These are phyloP conservation scores for Polyommatus iphigenia DNA, from an alignment of 2,888 invertebrate species.

Conservation along the genomic window DNA sequence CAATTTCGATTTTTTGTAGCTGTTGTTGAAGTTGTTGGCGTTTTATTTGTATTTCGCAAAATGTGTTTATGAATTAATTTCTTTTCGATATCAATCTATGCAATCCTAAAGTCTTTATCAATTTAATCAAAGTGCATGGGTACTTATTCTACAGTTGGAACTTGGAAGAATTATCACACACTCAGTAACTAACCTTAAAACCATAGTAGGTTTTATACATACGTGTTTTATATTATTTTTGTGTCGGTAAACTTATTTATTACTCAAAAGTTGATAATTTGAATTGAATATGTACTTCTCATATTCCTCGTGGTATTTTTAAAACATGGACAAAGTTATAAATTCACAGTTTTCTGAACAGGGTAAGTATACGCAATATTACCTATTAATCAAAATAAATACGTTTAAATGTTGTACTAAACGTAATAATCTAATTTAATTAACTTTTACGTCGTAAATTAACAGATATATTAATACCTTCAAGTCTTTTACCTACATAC, in stretches of 20 bases:
- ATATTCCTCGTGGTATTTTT: not conserved
- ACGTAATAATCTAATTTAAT: not conserved
- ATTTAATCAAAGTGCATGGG: not conserved
- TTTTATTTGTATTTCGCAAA: not conserved
- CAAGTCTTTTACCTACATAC: not conserved
- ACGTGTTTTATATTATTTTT: not conserved
- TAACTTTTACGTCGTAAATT: not conserved
- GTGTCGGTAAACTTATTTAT: not conserved
- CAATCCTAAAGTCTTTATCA: not conserved
- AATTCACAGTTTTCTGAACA: not conserved
- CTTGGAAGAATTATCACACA: not conserved
- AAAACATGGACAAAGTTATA: conserved; percentile 12
- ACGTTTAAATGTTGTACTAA: not conserved
- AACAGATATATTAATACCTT: not conserved
- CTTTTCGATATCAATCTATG: not conserved
- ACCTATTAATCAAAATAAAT: not conserved
- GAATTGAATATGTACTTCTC: not conserved
- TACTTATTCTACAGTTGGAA: not conserved
- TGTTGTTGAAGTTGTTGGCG: not conserved
- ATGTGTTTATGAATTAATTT: not conserved
- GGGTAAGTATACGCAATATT: not conserved
- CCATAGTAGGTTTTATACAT: not conserved
- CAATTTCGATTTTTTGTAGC: too few species aligned
- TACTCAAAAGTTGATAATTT: not conserved
- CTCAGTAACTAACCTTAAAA: not conserved